Base-by-base conservation (phyloP, 2,797 vertebrate species). In the Mastacembelus armatus region DNA sequence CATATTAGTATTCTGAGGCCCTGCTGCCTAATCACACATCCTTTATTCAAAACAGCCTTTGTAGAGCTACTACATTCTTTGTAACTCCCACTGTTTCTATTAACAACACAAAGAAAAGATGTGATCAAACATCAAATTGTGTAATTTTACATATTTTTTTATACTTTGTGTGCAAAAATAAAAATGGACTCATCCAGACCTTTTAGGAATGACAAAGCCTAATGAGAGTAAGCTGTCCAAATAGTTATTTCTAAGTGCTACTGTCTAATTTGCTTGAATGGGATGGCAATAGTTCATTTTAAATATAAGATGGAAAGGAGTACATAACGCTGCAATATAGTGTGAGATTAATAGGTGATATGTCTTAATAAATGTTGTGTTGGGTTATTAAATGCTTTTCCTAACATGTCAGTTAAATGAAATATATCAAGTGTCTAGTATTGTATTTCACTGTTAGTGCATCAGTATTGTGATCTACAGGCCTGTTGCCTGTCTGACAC, bases 11-110 rank as follows among this genome's bases (percentile, higher is more conserved):
- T 83, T 84, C 70, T 67, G 71, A 67, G 67, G 78, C 79, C 66
- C 63, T 56, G 83, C 74, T 66, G 73, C 72, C 87, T 87, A 87
- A 85, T 86, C 81, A 85, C 81, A 83, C 78, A 78, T 55, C 72
- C 30, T 39, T 81, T 72, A 78, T 77, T 83, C 66, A 83, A 44
- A 52, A 29, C 57, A 66, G 77, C 49, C 67, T 78, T 68, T 81
- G 69, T 67, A 70, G 52, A 64, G 57, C 58, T 27, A 67, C 63
- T 60, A 55, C 30, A 26, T 59, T 63, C 60, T 47, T 58, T 58
- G 29, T 62, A 42, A 80, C 61, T 60, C 50, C 61, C 75, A 81
- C 49, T 50, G 83, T 73, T 78, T 82, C 61, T 64, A 55, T 79
- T 81, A 78, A 47, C 60, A 66, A 61, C 67, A 66, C 44, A 52